A percentile compares a stretch with the other conserved stretches of the same genome.
These are phyloP conservation scores for Pantherophis vulpinus DNA, from an alignment of 2,797 vertebrate species.

Conservation along the genomic window DNA sequence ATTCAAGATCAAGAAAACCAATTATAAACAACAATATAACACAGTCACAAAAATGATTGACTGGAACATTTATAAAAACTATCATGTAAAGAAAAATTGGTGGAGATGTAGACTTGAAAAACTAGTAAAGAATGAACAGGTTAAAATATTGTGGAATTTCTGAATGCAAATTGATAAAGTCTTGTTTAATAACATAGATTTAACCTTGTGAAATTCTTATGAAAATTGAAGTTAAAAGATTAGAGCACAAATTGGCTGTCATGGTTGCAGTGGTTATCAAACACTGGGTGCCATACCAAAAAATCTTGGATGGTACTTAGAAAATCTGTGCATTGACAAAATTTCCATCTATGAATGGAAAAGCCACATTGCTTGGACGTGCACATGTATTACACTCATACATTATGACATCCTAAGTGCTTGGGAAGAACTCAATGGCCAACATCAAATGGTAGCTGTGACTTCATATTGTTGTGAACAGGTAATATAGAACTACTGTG, in stretches of 20 bases:
- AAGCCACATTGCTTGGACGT: neutral
- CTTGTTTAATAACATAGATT: neutral
- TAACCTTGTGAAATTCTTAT: neutral
- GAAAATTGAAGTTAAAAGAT: neutral
- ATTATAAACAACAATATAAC: neutral
- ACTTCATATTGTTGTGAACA: neutral
- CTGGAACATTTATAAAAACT: neutral
- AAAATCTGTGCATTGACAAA: neutral
- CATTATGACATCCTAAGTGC: neutral
- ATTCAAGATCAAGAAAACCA: neutral
- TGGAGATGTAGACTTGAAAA: neutral
- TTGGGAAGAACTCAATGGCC: neutral
- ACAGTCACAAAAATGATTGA: neutral
- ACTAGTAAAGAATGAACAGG: neutral
- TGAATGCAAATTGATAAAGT: neutral
- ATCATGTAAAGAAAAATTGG: neutral
- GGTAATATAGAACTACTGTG: neutral
- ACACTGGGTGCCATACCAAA: neutral
- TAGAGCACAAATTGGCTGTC: neutral
- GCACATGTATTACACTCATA: neutral
- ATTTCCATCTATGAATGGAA: neutral
- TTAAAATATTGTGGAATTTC: neutral
- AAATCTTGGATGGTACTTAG: neutral
- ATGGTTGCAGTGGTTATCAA: neutral
- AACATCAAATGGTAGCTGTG: neutral